These are phyloP conservation scores for Acromyrmex charruanus DNA, from an alignment of 1,140 invertebrate genomes.

Conservation along the genomic window DNA sequence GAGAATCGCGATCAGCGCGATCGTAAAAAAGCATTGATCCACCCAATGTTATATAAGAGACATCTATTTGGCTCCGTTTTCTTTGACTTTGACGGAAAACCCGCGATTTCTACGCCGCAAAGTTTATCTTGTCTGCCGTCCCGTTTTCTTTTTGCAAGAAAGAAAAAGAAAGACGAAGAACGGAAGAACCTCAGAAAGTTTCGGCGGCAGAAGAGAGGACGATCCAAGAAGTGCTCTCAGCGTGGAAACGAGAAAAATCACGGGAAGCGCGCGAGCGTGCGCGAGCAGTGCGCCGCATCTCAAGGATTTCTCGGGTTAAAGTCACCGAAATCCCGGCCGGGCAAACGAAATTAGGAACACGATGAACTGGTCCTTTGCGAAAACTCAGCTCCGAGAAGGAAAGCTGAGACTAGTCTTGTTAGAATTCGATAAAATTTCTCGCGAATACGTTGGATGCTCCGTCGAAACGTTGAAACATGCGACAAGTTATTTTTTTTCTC, in stretches of 20 bases:
- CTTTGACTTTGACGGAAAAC: constrained; percentile 21
- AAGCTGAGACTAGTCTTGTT: constrained; percentile 23
- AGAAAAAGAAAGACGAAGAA: constrained; percentile 20
- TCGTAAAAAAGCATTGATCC: background rate
- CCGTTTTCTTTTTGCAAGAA: constrained; percentile 30
- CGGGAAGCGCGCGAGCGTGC: constrained; percentile 38
- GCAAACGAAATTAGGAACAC: constrained; percentile 60
- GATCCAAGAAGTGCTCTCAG: constrained; percentile 52
- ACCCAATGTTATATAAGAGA: background rate
- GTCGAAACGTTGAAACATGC: constrained; percentile 17
- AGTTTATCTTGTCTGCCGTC: constrained; percentile 33
- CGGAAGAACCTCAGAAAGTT: constrained; percentile 20
- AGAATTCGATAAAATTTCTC: constrained; percentile 55
- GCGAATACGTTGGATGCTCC: constrained; percentile 29
- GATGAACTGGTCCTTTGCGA: constrained; percentile 52
- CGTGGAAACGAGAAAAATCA: constrained; percentile 64
- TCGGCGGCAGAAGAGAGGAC: background rate
- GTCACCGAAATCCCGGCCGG: constrained; percentile 54
- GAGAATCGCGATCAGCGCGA: background rate
- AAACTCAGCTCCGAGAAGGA: constrained; percentile 17
- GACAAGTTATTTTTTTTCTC: background rate
- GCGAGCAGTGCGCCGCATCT: constrained; percentile 44
- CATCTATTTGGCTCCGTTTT: background rate
- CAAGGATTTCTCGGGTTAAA: constrained; percentile 48
- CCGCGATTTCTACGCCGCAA: constrained; percentile 27